These are phyloP conservation scores for Ramphastos sulfuratus DNA, from an alignment of 2,113 vertebrate genomes.

Conservation along the genomic window DNA sequence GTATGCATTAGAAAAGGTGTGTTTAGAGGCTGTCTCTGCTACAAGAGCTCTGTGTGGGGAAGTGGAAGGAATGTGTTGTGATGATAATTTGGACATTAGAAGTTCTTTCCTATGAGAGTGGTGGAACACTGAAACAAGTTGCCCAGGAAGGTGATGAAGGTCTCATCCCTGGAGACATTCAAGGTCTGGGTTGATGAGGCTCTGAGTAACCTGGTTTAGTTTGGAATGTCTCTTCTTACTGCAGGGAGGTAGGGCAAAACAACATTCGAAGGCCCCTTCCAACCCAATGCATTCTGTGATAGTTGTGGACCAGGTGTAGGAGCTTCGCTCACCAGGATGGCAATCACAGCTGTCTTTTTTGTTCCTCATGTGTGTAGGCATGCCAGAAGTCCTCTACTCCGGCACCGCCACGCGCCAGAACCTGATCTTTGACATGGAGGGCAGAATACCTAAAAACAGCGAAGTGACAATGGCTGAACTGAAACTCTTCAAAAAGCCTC, in stretches of 20 bases:
- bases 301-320: neutral
- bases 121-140: too few species aligned
- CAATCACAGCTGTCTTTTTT: neutral
- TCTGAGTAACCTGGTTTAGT: too few species aligned
- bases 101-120: too few species aligned
- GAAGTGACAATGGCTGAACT: slow-evolving; percentile 94
- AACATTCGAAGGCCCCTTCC: too few species aligned
- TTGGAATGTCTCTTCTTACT: too few species aligned
- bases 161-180: too few species aligned
- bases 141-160: too few species aligned
- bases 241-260: too few species aligned
- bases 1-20: slow-evolving; percentile 19
- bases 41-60: neutral
- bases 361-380: slow-evolving; percentile 69
- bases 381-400: slow-evolving; percentile 79
- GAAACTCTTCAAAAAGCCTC: slow-evolving; percentile 88
- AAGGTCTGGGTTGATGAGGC: too few species aligned
- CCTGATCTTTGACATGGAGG: slow-evolving; percentile 90
- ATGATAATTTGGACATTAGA: neutral
- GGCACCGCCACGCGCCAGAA: slow-evolving; percentile 79
- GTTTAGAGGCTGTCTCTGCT: neutral
- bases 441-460: slow-evolving; percentile 86
- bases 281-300: neutral
- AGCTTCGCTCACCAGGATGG: neutral
- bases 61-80: neutral